Evolutionary conservation across 2,797 vertebrate genomes (phyloP).

Genomic region (Lutjanus argentimaculatus): DNA sequence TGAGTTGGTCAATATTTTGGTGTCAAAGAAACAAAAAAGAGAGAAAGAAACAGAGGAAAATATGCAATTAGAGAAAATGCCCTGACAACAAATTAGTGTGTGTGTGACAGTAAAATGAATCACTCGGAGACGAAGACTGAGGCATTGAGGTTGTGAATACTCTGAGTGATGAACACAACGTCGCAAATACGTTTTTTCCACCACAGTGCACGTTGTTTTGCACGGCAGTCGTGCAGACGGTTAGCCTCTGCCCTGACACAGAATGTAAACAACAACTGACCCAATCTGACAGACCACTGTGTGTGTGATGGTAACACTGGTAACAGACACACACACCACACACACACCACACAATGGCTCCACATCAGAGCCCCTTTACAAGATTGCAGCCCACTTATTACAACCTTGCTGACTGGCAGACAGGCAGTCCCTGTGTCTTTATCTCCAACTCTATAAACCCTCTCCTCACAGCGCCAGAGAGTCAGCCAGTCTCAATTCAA

Average conservation of each 20-base stretch:
- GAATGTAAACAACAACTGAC: constrained; percentile 72
- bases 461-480: constrained; percentile 41
- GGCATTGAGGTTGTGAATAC: constrained; percentile 6
- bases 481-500: constrained; percentile 65
- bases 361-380: constrained; percentile 54
- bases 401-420: constrained; percentile 66
- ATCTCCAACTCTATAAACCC: constrained; percentile 74
- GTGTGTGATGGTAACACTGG: constrained; percentile 37
- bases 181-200: constrained; percentile 37
- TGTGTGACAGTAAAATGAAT: constrained; percentile 24
- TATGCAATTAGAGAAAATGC: constrained; percentile 15
- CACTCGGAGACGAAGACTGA: background rate
- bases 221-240: constrained; percentile 45
- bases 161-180: constrained; percentile 29
- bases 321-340: constrained; percentile 26
- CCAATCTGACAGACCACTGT: constrained; percentile 58
- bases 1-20: constrained; percentile 27
- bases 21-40: constrained; percentile 12
- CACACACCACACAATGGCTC: constrained; percentile 43
- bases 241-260: constrained; percentile 45
- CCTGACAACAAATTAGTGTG: constrained; percentile 10
- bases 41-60: constrained; percentile 2
- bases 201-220: constrained; percentile 43
- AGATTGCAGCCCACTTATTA: constrained; percentile 66
- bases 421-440: constrained; percentile 71